Base-by-base conservation (phyloP, 1,140 invertebrate species). In the Archegozetes longisetosus region DNA sequence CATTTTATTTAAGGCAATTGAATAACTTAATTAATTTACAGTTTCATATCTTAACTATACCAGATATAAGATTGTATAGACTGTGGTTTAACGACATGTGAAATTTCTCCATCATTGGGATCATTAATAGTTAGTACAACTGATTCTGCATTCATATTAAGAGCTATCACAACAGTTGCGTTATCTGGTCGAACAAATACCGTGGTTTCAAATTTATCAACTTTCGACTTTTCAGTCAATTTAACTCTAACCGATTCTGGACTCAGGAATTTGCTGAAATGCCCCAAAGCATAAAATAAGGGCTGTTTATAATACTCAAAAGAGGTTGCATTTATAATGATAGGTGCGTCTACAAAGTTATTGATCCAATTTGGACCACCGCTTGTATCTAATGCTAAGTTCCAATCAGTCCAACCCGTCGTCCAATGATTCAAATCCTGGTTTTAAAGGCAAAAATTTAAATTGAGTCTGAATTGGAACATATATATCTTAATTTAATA, bases 331-430 rank as follows among this genome's bases (percentile, higher is more conserved):
- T 86, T 82, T 0, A 87, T 80, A 53, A 92, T 77, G 27, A 92
- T 80, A 0, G 87, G 77, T 1, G 85, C 73, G 69, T 91, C 83
- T 66, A 74, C 78, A 67, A 88, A 86, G n/a, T n/a, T n/a, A n/a
- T n/a, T n/a, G n/a, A n/a, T n/a, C n/a, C n/a, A n/a, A n/a, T n/a
- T n/a, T n/a, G 2, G 65, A 2, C 87, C 88, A 53, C 88, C 89
- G n/a, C 74, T 66, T 66, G 78, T 72, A 68, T 87, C 76, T n/a
- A 93, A 70, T 23, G 80, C 83, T 0, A 93, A 71, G 71, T 93
- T 93, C 89, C 89, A 93, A 69, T 93, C 89, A 3, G 86, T 76
- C 86, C 86, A 90, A 1, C 84, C 82, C 51, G 69, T 70, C 27
- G 76, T 66, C 70, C 53, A 58, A 24, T 49, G 17, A 13, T 25